Base-by-base conservation (phyloP, 2,797 vertebrate genomes). In the Phalanger gymnotis region DNA sequence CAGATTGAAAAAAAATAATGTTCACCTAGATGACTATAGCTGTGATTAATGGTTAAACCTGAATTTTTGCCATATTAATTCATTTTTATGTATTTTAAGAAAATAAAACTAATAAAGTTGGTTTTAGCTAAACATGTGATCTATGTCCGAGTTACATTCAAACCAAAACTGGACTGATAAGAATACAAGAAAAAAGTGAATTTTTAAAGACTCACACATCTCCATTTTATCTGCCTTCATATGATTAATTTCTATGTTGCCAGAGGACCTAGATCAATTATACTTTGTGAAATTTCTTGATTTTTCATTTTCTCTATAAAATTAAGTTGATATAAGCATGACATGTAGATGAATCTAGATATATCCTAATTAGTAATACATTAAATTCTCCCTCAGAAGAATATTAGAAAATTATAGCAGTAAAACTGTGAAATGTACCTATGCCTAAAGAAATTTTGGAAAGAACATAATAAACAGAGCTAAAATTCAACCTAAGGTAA, bases 101-200 rank as follows among this genome's bases (percentile, higher is more conserved):
- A 93, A 91, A 53, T 34, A 94, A 55, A 89, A 31, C 47, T 90
- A 9, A 51, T 47, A 94, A 95, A 57, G 90, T 66, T 94, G 34
- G 28, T 93, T 89, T 91, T 19, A 94, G 89, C 34, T 94, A 96
- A 96, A 57, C 19, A 73, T 92, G 89, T 91, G 7, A 53, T 94
- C 81, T 89, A 55, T 34, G 3, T 91, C 94, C 22, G 25, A 87
- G 10, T 92, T 40, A 95, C 31, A 92, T 53, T 95, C 92, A 92
- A 96, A 92, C 58, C 31, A 89, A 95, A 92, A 81, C 19, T 81
- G 1, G n/a, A 56, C 87, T 91, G 81, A 94, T 13, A 94, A 92
- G 91, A 58, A 2, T 57, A 16, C 66, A 90, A 96, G 93, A 56
- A 95, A 93, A 94, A 53, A 47, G 5, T 61, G 31, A 47, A 6